Evolutionary conservation across 2,113 vertebrate genomes (phyloP).

Genomic region (Menidia beryllina): DNA sequence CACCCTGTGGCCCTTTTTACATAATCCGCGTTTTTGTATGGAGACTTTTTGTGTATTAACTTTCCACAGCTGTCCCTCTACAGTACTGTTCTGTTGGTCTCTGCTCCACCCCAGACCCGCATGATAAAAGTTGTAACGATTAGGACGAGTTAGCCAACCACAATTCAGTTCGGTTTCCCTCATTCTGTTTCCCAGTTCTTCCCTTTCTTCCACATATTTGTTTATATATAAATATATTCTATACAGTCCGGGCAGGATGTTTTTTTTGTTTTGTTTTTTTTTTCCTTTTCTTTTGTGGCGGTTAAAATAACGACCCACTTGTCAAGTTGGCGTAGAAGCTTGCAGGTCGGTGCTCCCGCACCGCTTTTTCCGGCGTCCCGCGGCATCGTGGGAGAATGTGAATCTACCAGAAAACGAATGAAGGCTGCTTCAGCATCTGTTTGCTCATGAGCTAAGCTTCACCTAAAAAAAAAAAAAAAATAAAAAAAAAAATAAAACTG

Average conservation of each 20-base stretch:
- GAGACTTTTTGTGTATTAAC: conserved; percentile 94
- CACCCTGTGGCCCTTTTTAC: conserved; percentile 98
- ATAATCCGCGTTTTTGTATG: conserved; percentile 91
- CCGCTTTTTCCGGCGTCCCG: conserved; percentile 75
- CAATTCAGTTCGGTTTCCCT: conserved; percentile 46
- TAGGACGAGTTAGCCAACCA: conserved; percentile 86
- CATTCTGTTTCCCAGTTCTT: conserved; percentile 21
- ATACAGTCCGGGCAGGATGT: conserved; percentile 80
- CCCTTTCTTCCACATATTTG: conserved; percentile 45
- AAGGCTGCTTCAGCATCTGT: conserved; percentile 81
- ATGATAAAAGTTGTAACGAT: conserved; percentile 90
- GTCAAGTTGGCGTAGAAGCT: conserved; percentile 81
- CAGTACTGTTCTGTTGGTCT: conserved; percentile 86
- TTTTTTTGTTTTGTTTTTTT: too few species aligned
- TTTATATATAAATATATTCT: conserved; percentile 72
- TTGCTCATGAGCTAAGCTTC: conserved; percentile 84
- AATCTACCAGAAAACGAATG: conserved; percentile 81
- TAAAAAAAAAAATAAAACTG: too few species aligned
- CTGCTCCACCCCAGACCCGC: conserved; percentile 87
- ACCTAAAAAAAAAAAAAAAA: too few species aligned
- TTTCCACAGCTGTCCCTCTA: conserved; percentile 87
- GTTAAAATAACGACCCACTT: conserved; percentile 73
- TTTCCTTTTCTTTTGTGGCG: too few species aligned
- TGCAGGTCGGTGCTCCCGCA: conserved; percentile 80
- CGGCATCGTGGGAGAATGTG: conserved; percentile 85